Evolutionary conservation across 1,140 invertebrate species (phyloP).

Genomic region (Parapsyche elsis): DNA sequence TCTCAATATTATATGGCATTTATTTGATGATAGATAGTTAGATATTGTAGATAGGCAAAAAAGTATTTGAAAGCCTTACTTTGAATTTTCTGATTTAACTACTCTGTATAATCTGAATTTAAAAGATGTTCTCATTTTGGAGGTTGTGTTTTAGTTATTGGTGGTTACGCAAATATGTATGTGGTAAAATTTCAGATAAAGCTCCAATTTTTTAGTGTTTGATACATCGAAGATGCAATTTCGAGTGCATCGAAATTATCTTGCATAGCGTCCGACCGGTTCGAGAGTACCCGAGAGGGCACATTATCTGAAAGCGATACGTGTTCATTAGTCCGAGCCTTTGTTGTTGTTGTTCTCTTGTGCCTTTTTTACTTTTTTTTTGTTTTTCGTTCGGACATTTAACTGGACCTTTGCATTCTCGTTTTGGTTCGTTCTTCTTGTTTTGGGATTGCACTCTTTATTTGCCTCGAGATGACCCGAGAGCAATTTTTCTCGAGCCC

Average conservation of each 20-base stretch:
- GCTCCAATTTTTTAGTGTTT: too few species aligned
- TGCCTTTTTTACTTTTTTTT: background rate
- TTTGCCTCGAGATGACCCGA: background rate
- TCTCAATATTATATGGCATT: too few species aligned
- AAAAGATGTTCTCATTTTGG: too few species aligned
- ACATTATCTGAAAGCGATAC: constrained; percentile 50
- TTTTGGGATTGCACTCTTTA: constrained; percentile 18
- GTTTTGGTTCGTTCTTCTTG: constrained; percentile 24
- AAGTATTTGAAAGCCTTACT: too few species aligned
- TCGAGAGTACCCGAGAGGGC: constrained; percentile 12
- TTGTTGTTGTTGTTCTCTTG: constrained; percentile 33
- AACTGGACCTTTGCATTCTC: constrained; percentile 27
- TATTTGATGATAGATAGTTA: too few species aligned
- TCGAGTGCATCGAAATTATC: constrained; percentile 34
- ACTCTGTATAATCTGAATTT: too few species aligned
- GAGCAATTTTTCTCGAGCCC: background rate
- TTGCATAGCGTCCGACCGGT: background rate
- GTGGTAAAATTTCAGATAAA: background rate
- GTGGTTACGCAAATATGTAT: background rate
- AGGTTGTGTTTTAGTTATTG: too few species aligned
- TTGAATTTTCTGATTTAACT: too few species aligned
- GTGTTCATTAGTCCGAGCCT: constrained; percentile 44
- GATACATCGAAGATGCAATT: constrained; percentile 6
- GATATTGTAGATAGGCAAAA: too few species aligned
- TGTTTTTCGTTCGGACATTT: background rate